phyloP scores from a whole-genome alignment of 2,888 invertebrate species.

The Archips xylosteana region DNA sequence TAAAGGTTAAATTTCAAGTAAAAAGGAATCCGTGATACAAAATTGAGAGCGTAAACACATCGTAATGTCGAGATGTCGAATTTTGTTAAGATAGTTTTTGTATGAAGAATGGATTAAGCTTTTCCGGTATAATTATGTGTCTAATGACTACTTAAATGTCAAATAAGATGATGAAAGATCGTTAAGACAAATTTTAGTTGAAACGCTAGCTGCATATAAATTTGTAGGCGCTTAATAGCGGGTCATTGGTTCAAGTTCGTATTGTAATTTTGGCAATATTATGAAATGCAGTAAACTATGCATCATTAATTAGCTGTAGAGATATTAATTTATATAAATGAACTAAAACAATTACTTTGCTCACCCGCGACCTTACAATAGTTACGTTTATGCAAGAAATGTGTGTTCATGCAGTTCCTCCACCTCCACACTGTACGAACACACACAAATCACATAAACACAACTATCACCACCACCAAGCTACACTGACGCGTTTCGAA shows the following conservation, averaged over 20 bases:
- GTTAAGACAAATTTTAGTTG: slow-evolving; percentile 15
- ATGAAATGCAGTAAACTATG: slow-evolving; percentile 1
- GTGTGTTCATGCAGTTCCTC: too few species aligned
- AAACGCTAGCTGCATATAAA: background rate
- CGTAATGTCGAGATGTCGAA: slow-evolving; percentile 8
- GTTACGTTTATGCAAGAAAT: too few species aligned
- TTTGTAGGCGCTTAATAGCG: background rate
- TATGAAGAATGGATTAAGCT: slow-evolving; percentile 15
- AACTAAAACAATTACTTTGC: too few species aligned
- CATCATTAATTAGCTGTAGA: background rate
- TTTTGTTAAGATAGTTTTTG: slow-evolving; percentile 18
- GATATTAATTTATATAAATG: background rate
- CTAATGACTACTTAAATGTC: slow-evolving; percentile 35
- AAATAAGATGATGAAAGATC: slow-evolving; percentile 29
- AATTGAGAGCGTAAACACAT: background rate
- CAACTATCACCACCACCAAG: too few species aligned
- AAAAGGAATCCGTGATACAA: background rate
- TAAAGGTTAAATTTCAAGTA: slow-evolving; percentile 7
- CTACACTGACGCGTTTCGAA: too few species aligned
- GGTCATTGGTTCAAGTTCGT: slow-evolving; percentile 36
- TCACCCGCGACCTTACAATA: too few species aligned
- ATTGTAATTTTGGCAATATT: slow-evolving; percentile 17
- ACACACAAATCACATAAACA: too few species aligned
- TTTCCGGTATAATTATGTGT: slow-evolving; percentile 36
- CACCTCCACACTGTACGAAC: too few species aligned